Evolutionary conservation across 2,113 vertebrate species (phyloP), one percentile per base, ranked within the genome.

Genomic region (Pedetes capensis): DNA sequence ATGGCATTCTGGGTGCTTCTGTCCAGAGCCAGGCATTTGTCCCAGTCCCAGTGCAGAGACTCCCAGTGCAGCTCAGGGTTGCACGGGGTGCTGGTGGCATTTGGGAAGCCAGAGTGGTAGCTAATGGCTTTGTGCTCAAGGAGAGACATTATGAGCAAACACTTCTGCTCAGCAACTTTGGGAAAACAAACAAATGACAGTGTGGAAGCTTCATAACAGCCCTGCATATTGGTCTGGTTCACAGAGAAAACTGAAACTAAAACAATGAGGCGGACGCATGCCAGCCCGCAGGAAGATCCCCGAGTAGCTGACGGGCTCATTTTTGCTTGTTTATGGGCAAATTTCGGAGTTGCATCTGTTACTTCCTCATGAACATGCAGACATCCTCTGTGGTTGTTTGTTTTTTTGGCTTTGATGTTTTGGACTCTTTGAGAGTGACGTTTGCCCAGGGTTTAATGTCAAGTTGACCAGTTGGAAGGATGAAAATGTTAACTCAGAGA

Each of bases 271-370:
- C 96, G 78, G 55, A 66, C 72, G 64, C 71, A 91, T 95, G 83
- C 95, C 61, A 96, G 92, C 76, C 96, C 95, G 89, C 72, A 1
- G 89, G 80, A 72, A 74, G 95, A 91, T 82, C 95, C 82, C 86
- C 32, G 83, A 95, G 82, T 86, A 93, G 97, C 42, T 96, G 97
- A 95, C 64, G 83, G 61, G 55, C 97, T 98, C 97, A 47, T 89
- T 98, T 97, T 97, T 97, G 89, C 97, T 97, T 95, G 94, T 97
- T 98, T 97, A 96, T 96, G 97, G 97, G 97, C 94, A 93, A 82
- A 98, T 97, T 97, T 97, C 91, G 95, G 96, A 97, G 95, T 95
- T 91, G 96, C 97, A 96, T 97, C 97, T 98, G 97, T 97, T 97
- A 61, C 74, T 97, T 71, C 72, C 97, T 84, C 94, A 89, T 97